A percentile compares a stretch with the other conserved stretches of the same genome.
Evolutionary conservation across 2,113 vertebrate genomes (phyloP).

Genomic region (Nycticorax nycticorax): DNA sequence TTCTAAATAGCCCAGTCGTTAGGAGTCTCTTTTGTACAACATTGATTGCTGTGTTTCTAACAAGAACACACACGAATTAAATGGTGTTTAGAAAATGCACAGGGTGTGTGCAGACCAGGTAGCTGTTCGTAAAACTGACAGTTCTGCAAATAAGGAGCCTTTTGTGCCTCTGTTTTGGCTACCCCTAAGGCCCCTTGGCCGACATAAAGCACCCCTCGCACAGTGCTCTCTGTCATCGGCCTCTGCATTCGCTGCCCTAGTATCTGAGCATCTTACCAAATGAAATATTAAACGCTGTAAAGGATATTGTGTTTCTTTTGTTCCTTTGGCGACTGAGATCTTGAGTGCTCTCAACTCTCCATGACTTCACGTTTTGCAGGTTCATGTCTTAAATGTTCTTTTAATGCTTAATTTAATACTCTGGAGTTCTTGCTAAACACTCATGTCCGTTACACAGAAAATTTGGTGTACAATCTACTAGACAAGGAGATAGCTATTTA

Average conservation of each 20-base stretch:
- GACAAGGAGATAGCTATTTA: neutral
- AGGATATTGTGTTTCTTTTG: slow-evolving; percentile 50
- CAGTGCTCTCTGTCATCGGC: neutral
- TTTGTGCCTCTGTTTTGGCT: neutral
- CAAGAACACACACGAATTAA: neutral
- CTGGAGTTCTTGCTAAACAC: neutral
- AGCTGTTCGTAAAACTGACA: neutral
- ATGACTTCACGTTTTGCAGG: neutral
- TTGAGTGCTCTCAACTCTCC: neutral
- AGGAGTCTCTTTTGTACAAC: neutral
- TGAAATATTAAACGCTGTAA: slow-evolving; percentile 41
- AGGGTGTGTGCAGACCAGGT: neutral
- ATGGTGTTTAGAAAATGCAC: neutral
- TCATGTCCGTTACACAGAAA: neutral
- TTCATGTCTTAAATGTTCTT: slow-evolving; percentile 16
- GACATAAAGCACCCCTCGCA: neutral
- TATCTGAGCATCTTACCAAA: neutral
- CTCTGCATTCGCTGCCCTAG: neutral
- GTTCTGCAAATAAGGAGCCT: neutral
- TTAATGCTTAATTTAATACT: slow-evolving; percentile 36
- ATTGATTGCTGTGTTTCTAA: neutral
- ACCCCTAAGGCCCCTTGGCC: neutral
- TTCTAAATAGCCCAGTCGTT: neutral
- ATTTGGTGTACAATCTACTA: neutral
- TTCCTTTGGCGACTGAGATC: slow-evolving; percentile 9